A percentile compares a stretch with the other conserved stretches of the same genome.
These are phyloP conservation scores for Helarctos malayanus DNA, from an alignment of 2,797 vertebrate genomes.

Conservation along the genomic window DNA sequence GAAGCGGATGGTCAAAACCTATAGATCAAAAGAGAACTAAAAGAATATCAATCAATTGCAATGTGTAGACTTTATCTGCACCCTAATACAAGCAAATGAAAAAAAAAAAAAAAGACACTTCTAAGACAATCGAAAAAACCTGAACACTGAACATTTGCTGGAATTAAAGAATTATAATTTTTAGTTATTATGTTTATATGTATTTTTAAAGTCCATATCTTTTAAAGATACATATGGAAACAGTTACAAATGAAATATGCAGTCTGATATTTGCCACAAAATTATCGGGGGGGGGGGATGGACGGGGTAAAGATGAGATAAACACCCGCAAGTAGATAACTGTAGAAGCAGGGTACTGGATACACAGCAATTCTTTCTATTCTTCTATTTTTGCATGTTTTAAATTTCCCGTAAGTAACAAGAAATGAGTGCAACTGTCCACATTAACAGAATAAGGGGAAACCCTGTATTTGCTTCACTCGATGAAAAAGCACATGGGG, in stretches of 20 bases:
- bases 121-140: neutral
- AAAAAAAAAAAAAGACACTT: neutral
- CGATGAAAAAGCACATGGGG: neutral
- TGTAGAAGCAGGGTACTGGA: neutral
- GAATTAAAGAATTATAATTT: neutral
- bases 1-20: neutral
- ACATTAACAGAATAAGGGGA: neutral
- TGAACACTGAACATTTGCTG: neutral
- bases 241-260: neutral
- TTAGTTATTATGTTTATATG: neutral
- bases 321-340: accelerated
- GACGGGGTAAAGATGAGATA: neutral
- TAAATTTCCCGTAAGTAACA: neutral
- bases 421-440: neutral
- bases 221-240: neutral
- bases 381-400: neutral
- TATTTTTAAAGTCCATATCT: neutral
- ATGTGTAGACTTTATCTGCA: neutral
- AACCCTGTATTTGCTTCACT: neutral
- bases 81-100: neutral
- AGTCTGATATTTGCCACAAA: neutral
- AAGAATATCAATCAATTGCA: neutral
- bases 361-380: too few relatives aligned
- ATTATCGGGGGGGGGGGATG: too few relatives aligned
- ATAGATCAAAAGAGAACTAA: neutral